Base-by-base conservation (phyloP, 2,113 vertebrate species). In the Heptranchias perlo region DNA sequence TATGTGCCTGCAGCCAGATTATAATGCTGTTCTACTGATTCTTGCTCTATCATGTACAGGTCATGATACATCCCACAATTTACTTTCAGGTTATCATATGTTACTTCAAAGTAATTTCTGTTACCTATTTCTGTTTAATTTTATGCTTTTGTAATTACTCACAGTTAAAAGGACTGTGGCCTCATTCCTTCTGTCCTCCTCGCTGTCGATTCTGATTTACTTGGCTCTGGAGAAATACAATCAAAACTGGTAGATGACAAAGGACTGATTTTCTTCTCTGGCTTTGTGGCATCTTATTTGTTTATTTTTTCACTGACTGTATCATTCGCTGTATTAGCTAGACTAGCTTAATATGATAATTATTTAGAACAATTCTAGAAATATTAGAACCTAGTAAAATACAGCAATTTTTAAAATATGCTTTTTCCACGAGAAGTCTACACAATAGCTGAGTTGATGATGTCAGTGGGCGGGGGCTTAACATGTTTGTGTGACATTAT, bases 71-170 rank as follows among this genome's bases (percentile, higher is more conserved):
- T 49, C 65, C 39, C 23, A 52, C 23, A 14, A 67, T 73, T 95
- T 69, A 95, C 94, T 95, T 95, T 95, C 65, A 69, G 65, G 94
- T 69, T 69, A 95, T 95, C 62, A 67, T 47, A 47, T 65, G 16
- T 28, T 95, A 95, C 94, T 67, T 69, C 62, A 95, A 95, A 69
- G 16, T 69, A 95, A 73, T 95, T 95, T 95, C 13, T 69, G 44
- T 95, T 44, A 69, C 44, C 47, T 95, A 69, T 95, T 69, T 69
- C 94, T 35, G 1, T 95, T 69, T 95, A 49, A 95, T 69, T 95
- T 69, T 69, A 95, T 69, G 62, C 52, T 95, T 95, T 52, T 73
- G 44, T 69, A 49, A 95, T 67, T 69, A 95, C 28, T 69, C 65
- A 95, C 25, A 95, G 47, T 44, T 94, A 95, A 67, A 73, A 49